Evolutionary conservation across 2,113 vertebrate genomes (phyloP), one percentile per base, ranked within the genome.

Genomic region (Triplophysa dalaica): DNA sequence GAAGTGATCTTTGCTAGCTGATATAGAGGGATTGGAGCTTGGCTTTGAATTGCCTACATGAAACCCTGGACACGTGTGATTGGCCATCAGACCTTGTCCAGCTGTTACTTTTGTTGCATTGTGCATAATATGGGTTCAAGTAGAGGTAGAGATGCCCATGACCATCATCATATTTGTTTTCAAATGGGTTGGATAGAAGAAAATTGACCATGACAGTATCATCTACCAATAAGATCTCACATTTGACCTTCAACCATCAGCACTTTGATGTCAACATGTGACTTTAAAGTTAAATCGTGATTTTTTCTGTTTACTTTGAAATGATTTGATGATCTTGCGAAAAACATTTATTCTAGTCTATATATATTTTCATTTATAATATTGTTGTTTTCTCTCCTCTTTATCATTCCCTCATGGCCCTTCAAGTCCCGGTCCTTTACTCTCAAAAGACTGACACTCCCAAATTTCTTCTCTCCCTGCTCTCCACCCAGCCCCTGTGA

Each of bases 121-220:
- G 70, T 65, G n/a, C 48, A 60, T 68, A 11, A 56, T 66, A 52
- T 45, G 69, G 69, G 81, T 75, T 83, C 72, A 83, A 69, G 63
- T 17, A 17, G 61, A 69, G 67, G 11, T 77, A 33, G 7, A 41
- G 16, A 48, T 21, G 75, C 33, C 66, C 75, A 70, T 50, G 10
- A 33, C 13, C 29, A 43, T 64, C 41, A 26, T 41, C 29, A 68
- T 68, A 54, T 60, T 19, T 17, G 52, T 67, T 38, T 54, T 58
- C 67, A 19, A 69, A 19, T 75, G 73, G 38, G 29, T 22, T 74
- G 70, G 33, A 21, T 24, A 61, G 13, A 48, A 75, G 73, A 75
- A 63, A 41, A 75, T 74, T n/a, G 13, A 13, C 33, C n/a, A 16
- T 43, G 33, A 21, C 4, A 58, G 54, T 58, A 21, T 61, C 17